These are phyloP conservation scores for Amphimedon queenslandica DNA, from an alignment of 37 sponge, comb jelly and placozoan genomes.

Conservation along the genomic window DNA sequence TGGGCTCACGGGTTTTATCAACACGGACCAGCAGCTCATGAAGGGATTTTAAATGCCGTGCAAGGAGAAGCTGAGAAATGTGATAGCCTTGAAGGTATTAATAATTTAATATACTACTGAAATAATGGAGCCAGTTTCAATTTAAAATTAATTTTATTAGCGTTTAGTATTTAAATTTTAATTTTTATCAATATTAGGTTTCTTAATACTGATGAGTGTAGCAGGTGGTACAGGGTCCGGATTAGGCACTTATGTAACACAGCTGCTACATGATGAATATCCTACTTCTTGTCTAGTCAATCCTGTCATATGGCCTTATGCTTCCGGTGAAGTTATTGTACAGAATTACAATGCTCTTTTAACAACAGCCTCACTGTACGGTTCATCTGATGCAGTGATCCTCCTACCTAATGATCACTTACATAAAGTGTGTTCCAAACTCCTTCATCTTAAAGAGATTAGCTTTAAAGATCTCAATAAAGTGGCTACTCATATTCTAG, in stretches of 20 bases:
- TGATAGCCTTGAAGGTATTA: slow-evolving; percentile 59
- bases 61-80: slow-evolving; percentile 68
- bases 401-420: slow-evolving; percentile 71
- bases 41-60: slow-evolving; percentile 45
- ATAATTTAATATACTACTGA: too few species aligned
- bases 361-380: slow-evolving; percentile 65
- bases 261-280: slow-evolving; percentile 54
- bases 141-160: too few species aligned
- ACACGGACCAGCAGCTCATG: slow-evolving; percentile 38
- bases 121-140: too few species aligned
- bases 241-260: slow-evolving; percentile 67
- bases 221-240: slow-evolving; percentile 97
- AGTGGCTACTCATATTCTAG: slow-evolving; percentile 55
- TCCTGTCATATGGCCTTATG: slow-evolving; percentile 78
- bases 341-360: slow-evolving; percentile 86
- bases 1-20: slow-evolving; percentile 82
- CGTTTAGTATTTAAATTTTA: too few species aligned
- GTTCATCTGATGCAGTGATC: slow-evolving; percentile 56
- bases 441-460: slow-evolving; percentile 64
- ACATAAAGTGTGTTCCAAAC: slow-evolving; percentile 69
- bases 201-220: slow-evolving; percentile 83
- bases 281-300: slow-evolving; percentile 36
- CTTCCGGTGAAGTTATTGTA: slow-evolving; percentile 83
- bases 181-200: too few species aligned
- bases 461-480: slow-evolving; percentile 69